phyloP scores from a whole-genome alignment of 2,888 invertebrate genomes.

The Anorthoa munda region DNA sequence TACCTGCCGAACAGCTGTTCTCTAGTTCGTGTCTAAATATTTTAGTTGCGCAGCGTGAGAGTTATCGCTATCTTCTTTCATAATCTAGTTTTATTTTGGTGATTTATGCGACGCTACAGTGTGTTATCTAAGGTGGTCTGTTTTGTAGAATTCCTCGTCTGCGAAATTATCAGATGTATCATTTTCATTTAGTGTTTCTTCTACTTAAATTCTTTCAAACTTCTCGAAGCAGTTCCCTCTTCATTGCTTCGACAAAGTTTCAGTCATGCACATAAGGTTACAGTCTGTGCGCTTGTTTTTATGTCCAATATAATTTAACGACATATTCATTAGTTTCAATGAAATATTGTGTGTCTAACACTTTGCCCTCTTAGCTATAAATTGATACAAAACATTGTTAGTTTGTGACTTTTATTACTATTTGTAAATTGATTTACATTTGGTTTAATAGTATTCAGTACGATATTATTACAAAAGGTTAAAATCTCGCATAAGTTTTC shows the following conservation, averaged over 20 bases:
- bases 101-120: neutral
- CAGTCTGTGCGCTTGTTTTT: constrained; percentile 17
- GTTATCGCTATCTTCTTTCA: constrained; percentile 46
- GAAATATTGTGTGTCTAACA: constrained; percentile 15
- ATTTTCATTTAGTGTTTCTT: neutral
- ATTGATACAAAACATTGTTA: constrained; percentile 41
- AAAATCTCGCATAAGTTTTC: neutral
- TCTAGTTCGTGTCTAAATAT: constrained; percentile 67
- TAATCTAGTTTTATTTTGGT: constrained; percentile 51
- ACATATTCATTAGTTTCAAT: constrained; percentile 39
- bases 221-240: neutral
- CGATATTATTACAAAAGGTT: neutral
- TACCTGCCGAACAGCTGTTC: constrained; percentile 78
- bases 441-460: neutral
- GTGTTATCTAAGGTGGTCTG: constrained; percentile 12
- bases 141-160: neutral
- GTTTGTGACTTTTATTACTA: constrained; percentile 19
- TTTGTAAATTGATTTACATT: constrained; percentile 28
- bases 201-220: neutral
- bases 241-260: constrained; percentile 3
- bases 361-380: constrained; percentile 24
- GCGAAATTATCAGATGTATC: neutral
- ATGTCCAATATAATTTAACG: constrained; percentile 20
- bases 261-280: neutral
- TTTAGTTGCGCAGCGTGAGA: constrained; percentile 65